Evolutionary conservation across 2,888 invertebrate genomes (phyloP).

Genomic region (Chrysotoxum bicinctum): DNA sequence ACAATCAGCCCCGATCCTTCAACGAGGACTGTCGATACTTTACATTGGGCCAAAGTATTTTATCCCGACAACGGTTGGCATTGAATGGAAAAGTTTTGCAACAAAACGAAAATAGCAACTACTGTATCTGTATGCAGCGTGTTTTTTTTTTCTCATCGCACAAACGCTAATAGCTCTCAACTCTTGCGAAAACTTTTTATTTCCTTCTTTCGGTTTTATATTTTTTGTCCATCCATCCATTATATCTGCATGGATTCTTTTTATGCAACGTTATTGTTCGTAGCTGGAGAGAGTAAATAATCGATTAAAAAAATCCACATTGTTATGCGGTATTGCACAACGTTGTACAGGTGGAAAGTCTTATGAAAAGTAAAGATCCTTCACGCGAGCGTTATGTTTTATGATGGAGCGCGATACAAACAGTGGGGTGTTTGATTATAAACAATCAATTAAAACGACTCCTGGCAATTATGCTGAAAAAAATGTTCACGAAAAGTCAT

Average conservation of each 20-base stretch:
- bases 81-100: conserved; percentile 37
- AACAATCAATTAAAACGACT: not conserved
- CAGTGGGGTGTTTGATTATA: not conserved
- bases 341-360: conserved; percentile 12
- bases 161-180: conserved; percentile 45
- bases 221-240: not conserved
- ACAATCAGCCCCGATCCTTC: conserved; percentile 22
- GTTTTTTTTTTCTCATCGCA: conserved; percentile 10
- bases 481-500: too few species aligned
- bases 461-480: too few species aligned
- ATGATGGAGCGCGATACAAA: not conserved
- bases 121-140: not conserved
- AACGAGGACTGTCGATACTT: not conserved
- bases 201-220: not conserved
- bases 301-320: conserved; percentile 30
- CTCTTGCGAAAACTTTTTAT: conserved; percentile 26
- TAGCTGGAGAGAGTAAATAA: conserved; percentile 1
- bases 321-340: conserved; percentile 19
- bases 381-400: not conserved
- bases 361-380: conserved; percentile 6
- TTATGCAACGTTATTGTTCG: not conserved
- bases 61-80: conserved; percentile 11
- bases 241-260: not conserved
- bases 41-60: conserved; percentile 4
- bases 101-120: conserved; percentile 38